phyloP scores from a whole-genome alignment of 2,888 invertebrate genomes.

The Calameuta idolon region DNA sequence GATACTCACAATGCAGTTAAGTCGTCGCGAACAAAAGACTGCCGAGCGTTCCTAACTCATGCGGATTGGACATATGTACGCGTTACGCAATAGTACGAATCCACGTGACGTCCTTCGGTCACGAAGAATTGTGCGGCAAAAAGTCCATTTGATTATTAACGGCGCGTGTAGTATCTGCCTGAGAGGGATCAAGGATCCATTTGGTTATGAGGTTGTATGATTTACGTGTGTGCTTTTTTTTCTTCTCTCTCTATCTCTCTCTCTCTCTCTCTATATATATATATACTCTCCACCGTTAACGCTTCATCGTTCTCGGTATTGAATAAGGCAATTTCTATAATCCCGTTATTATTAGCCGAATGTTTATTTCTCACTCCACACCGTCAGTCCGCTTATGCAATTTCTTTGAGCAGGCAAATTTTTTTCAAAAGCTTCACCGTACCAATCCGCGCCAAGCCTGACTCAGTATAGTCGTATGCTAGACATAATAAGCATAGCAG shows the following conservation, averaged over 20 bases:
- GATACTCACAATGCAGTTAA: not conserved
- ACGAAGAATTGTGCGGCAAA: not conserved
- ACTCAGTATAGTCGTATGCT: not conserved
- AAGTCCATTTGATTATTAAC: not conserved
- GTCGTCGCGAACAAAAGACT: not conserved
- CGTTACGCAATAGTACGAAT: not conserved
- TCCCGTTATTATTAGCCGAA: not conserved
- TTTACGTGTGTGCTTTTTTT: not conserved
- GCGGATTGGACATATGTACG: not conserved
- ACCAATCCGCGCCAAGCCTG: not conserved
- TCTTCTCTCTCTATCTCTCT: too few species aligned
- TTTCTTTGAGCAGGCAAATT: not conserved
- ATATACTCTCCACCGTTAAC: not conserved
- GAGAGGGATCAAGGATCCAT: not conserved
- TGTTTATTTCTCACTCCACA: not conserved
- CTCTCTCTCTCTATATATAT: too few species aligned
- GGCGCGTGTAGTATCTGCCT: not conserved
- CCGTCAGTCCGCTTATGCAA: not conserved
- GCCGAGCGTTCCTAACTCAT: not conserved
- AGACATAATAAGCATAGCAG: not conserved
- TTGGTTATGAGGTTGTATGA: not conserved
- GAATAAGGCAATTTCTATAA: not conserved
- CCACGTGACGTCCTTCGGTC: not conserved
- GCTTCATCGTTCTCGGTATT: not conserved
- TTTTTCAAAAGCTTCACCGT: not conserved